A percentile compares a stretch with the other conserved stretches of the same genome.
These are phyloP conservation scores for Peromyscus aztecus DNA, from an alignment of 2,797 vertebrate genomes.

Conservation along the genomic window DNA sequence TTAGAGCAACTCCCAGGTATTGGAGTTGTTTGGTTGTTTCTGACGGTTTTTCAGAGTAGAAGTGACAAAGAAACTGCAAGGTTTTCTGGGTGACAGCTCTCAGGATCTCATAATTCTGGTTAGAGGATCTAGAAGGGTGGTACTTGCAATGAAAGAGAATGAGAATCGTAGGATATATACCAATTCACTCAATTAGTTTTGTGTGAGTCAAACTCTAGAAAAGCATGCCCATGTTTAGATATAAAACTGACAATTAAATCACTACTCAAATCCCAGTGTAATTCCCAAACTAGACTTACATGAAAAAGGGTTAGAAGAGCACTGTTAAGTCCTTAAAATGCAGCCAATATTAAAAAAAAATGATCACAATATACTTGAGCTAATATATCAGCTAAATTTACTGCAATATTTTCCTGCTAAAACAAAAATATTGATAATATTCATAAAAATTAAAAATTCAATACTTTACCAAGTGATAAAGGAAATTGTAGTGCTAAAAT, in stretches of 20 bases:
- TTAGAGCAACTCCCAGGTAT: background rate
- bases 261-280: background rate
- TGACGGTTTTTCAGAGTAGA: background rate
- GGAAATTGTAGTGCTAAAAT: background rate
- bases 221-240: background rate
- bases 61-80: fast-evolving
- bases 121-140: background rate
- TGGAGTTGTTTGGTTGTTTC: background rate
- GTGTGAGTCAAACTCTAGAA: background rate
- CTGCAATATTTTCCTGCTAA: no score
- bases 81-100: fast-evolving
- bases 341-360: background rate
- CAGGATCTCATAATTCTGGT: background rate
- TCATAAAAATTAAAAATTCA: no score
- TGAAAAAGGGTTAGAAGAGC: background rate
- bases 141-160: background rate
- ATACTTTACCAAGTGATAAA: background rate
- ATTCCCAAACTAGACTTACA: background rate
- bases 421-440: background rate
- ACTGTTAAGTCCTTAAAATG: background rate
- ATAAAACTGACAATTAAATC: background rate
- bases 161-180: background rate
- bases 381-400: background rate
- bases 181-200: fast-evolving
- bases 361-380: background rate